These are phyloP conservation scores for Drosophila neocordata DNA, from an alignment of 1,140 invertebrate species.

Conservation along the genomic window DNA sequence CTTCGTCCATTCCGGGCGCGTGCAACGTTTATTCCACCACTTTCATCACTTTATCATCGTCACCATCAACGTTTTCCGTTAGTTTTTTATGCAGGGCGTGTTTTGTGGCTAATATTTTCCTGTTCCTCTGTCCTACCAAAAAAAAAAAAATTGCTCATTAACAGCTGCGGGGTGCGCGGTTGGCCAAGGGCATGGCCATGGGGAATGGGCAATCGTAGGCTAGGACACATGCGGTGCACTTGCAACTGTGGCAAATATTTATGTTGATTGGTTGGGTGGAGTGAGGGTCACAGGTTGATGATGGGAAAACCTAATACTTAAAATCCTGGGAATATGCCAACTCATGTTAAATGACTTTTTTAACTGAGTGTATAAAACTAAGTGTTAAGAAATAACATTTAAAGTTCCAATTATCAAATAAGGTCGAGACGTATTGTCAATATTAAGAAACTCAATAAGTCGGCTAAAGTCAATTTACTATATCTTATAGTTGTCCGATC, in stretches of 20 bases:
- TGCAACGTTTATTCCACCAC: slow-evolving; percentile 38
- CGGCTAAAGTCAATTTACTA: too few species aligned
- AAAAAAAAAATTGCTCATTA: slow-evolving; percentile 72
- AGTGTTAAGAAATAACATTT: too few species aligned
- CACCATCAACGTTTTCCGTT: slow-evolving; percentile 3
- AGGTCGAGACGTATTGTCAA: too few species aligned
- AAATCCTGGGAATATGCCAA: slow-evolving; percentile 35
- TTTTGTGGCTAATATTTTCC: slow-evolving; percentile 79
- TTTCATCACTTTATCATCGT: background rate
- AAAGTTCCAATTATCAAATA: too few species aligned
- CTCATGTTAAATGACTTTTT: slow-evolving; percentile 7
- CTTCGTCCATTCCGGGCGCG: slow-evolving; percentile 50
- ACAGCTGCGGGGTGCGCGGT: slow-evolving; percentile 52
- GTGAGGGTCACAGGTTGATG: slow-evolving; percentile 49
- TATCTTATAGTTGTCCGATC: too few species aligned
- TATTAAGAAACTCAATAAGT: too few species aligned
- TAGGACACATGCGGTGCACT: slow-evolving; percentile 72
- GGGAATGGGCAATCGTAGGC: too few species aligned
- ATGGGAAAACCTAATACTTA: slow-evolving; percentile 38
- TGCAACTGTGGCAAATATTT: slow-evolving; percentile 62
- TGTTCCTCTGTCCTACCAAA: slow-evolving; percentile 53
- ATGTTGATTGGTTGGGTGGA: slow-evolving; percentile 64
- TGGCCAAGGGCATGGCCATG: background rate
- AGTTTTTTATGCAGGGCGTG: slow-evolving; percentile 77
- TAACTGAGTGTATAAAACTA: slow-evolving; percentile 1